Percentiles rank a stretch among this genome's conserved stretches.
Conservation (phyloP, 2,113 vertebrate species). For the Gobius niger region DNA sequence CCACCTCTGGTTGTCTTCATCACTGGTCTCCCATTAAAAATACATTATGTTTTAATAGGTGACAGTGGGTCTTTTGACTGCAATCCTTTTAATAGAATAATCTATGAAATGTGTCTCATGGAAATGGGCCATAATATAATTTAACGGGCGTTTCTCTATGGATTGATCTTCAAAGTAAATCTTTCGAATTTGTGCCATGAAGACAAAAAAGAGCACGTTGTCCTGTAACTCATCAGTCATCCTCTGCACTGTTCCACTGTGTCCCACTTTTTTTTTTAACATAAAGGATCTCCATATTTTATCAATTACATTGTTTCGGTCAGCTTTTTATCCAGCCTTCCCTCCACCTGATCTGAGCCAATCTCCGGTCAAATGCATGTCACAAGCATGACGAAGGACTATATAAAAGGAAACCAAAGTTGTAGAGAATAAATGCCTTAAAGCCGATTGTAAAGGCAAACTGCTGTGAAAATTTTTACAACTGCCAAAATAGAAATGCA, state of each 20-base stretch:
- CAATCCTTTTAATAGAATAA: neutral
- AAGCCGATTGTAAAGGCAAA: slow-evolving; percentile 13
- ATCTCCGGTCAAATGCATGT: slow-evolving; percentile 15
- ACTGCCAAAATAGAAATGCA: slow-evolving; percentile 40
- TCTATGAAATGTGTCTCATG: neutral
- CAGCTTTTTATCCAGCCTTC: neutral
- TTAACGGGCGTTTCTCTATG: slow-evolving; percentile 19
- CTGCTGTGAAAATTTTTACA: slow-evolving; percentile 9
- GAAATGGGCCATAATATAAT: neutral
- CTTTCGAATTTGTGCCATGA: slow-evolving; percentile 28
- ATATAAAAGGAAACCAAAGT: slow-evolving; percentile 8
- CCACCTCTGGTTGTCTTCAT: neutral
- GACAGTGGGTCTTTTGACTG: neutral
- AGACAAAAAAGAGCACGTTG: slow-evolving; percentile 38
- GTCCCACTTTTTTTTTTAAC: neutral
- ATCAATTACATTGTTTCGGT: neutral
- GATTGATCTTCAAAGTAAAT: slow-evolving; percentile 28
- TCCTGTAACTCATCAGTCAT: slow-evolving; percentile 19
- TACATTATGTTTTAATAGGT: neutral
- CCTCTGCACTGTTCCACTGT: neutral
- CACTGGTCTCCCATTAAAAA: neutral
- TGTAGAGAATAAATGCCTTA: neutral
- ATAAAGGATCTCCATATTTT: neutral
- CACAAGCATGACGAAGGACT: slow-evolving; percentile 11
- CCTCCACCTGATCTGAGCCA: neutral